Conservation (phyloP, 37 sponge, comb jelly and placozoan genomes). For the Mnemiopsis leidyi region DNA sequence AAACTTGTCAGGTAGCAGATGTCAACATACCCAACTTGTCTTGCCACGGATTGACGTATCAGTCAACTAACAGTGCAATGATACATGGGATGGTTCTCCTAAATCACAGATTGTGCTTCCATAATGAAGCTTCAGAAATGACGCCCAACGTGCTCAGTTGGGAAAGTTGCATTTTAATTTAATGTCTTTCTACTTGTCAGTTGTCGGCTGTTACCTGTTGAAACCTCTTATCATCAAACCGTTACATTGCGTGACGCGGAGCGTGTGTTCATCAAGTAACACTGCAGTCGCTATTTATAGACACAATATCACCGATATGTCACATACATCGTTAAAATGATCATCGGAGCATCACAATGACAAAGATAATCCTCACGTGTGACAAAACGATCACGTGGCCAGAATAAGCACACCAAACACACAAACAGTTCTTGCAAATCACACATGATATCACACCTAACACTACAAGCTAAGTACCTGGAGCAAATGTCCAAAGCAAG, state of each 20-base stretch:
- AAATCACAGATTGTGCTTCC: too few species aligned
- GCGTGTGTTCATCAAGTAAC: background rate
- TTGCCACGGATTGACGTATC: too few species aligned
- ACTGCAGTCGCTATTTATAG: background rate
- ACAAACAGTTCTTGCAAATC: too few species aligned
- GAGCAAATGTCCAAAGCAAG: conserved; percentile 11
- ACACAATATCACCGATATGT: too few species aligned
- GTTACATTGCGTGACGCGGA: background rate
- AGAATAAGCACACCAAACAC: background rate
- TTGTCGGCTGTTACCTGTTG: background rate
- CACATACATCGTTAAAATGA: background rate
- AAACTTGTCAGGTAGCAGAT: too few species aligned
- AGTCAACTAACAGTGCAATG: too few species aligned
- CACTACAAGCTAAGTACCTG: background rate
- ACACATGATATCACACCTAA: background rate
- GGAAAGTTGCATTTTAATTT: background rate
- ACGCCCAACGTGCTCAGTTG: too few species aligned
- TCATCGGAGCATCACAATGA: background rate
- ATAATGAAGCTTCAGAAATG: too few species aligned
- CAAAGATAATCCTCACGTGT: too few species aligned
- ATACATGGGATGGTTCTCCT: too few species aligned
- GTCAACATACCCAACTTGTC: too few species aligned
- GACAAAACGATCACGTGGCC: background rate
- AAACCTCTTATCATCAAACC: background rate
- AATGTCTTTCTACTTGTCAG: background rate